A percentile compares a stretch with the other conserved stretches of the same genome.
Evolutionary conservation across 2,888 invertebrate genomes (phyloP).

Genomic region (Escarpia spicata): DNA sequence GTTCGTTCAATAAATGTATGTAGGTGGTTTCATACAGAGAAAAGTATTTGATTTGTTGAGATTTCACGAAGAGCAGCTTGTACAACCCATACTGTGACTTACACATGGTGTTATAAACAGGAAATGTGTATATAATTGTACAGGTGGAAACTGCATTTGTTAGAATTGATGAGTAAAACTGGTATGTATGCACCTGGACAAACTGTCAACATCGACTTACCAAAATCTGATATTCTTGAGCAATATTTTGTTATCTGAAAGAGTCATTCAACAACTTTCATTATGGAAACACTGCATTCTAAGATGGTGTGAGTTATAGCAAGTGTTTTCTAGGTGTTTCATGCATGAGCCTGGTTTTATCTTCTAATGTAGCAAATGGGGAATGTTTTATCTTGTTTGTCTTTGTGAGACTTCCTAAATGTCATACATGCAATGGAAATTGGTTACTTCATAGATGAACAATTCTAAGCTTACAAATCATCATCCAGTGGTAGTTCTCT

Average conservation of each 20-base stretch:
- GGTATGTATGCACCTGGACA: not conserved
- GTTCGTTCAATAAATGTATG: not conserved
- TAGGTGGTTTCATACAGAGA: not conserved
- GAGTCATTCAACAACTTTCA: not conserved
- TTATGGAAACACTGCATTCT: not conserved
- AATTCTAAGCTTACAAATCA: not conserved
- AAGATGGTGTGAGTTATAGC: not conserved
- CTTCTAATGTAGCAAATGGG: not conserved
- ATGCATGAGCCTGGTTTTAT: not conserved
- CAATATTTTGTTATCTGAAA: not conserved
- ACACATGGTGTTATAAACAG: not conserved
- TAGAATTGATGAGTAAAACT: not conserved
- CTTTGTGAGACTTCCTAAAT: not conserved
- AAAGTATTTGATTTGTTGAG: not conserved
- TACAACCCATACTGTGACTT: not conserved
- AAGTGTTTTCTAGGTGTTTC: not conserved
- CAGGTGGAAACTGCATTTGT: not conserved
- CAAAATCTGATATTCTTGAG: not conserved
- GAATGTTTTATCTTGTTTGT: not conserved
- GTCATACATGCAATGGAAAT: not conserved
- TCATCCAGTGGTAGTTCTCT: not conserved
- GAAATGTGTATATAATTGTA: not conserved
- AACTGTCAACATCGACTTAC: not conserved
- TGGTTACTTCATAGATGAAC: not conserved
- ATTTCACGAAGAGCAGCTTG: not conserved